Base-by-base conservation (phyloP, 1,140 invertebrate species). In the Megalonaias nervosa region DNA sequence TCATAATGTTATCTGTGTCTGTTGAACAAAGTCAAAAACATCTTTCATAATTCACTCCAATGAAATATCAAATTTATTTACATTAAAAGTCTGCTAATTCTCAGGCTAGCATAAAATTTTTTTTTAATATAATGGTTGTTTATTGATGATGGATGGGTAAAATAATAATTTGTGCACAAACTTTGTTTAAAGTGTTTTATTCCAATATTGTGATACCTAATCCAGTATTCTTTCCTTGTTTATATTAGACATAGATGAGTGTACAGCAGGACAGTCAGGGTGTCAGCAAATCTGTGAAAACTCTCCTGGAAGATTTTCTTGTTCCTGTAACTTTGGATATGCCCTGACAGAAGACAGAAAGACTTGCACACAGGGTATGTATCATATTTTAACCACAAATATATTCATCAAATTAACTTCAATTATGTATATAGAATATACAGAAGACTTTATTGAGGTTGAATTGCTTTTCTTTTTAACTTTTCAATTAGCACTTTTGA, bases 221-320 rank as follows among this genome's bases (percentile, higher is more conserved):
- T 48, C 38, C 38, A 48, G 1, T 48, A 9, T 48, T 48, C 38
- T 9, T 48, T 48, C 38, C 19, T 64, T 26, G 14, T 13, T 21
- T 74, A 3, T 65, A 66, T 17, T 23, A 77, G 75, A 77, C 72
- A 66, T 72, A 23, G 69, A 77, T 59, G 75, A 77, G 61, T 77
- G 75, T 61, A 21, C 75, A 26, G 69, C 75, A 26, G 75, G 70
- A 19, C 48, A 71, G 6, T 66, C 69, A 17, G 69, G 70, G 1
- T 77, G 75, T 77, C 17, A 71, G 60, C 75, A 77, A 19, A 67
- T 66, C 60, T 77, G 75, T 66, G n/a, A 6, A 2, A 77, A 77
- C 61, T 56, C 11, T 14, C 69, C 26, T 15, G 75, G 75, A 19
- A 31, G 75, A 56, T 77, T 67, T 21, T 71, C 62, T 23, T 77